A percentile compares a stretch with the other conserved stretches of the same genome.
phyloP scores from a whole-genome alignment of 2,797 vertebrate genomes.

The Lacerta viridis region DNA sequence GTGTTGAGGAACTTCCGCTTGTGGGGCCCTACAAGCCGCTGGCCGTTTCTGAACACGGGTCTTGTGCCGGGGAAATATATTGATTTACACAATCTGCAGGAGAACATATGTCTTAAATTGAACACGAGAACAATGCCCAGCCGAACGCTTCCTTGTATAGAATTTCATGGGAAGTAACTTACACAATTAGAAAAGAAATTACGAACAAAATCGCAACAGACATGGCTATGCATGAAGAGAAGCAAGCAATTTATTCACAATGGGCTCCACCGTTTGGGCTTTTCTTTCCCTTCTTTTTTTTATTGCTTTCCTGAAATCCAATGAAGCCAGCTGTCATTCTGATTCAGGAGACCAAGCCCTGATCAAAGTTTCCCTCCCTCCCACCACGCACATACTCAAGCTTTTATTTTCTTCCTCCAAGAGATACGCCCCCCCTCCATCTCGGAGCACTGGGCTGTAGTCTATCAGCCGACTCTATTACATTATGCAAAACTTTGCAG shows the following conservation, averaged over 20 bases:
- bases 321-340: slow-evolving; percentile 58
- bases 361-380: slow-evolving; percentile 63
- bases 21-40: background rate
- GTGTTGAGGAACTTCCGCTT: background rate
- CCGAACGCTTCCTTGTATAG: slow-evolving; percentile 27
- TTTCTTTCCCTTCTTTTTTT: slow-evolving; percentile 4
- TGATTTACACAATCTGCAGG: slow-evolving; percentile 53
- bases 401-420: slow-evolving; percentile 50
- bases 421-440: background rate
- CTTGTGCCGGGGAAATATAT: background rate
- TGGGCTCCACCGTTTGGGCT: background rate
- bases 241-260: slow-evolving; percentile 55
- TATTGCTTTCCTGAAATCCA: slow-evolving; percentile 62
- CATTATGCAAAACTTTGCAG: slow-evolving; percentile 46
- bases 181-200: slow-evolving; percentile 56
- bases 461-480: slow-evolving; percentile 50
- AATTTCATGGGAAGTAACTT: slow-evolving; percentile 53
- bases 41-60: background rate
- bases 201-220: slow-evolving; percentile 50
- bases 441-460: slow-evolving; percentile 20
- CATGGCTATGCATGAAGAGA: slow-evolving; percentile 28
- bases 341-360: slow-evolving; percentile 58
- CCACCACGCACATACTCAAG: background rate
- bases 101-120: slow-evolving; percentile 47
- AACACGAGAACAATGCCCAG: slow-evolving; percentile 18